These are phyloP conservation scores for Trichacis sp. DNA, from an alignment of 2,888 invertebrate species.

Conservation along the genomic window DNA sequence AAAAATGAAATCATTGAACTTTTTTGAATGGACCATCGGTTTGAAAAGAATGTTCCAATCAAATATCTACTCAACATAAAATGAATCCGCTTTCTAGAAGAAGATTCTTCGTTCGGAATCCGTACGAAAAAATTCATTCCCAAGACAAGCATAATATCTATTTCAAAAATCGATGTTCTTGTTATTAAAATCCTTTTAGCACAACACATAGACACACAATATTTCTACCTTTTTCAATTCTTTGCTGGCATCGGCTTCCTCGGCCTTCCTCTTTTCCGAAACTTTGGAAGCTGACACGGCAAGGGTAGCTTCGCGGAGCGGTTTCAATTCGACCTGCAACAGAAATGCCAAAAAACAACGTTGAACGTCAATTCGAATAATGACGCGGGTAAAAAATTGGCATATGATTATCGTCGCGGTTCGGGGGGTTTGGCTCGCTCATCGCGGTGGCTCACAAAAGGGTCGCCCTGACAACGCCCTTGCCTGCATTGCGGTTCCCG, in stretches of 20 bases:
- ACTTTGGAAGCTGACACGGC: slow-evolving; percentile 63
- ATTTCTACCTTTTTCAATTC: slow-evolving; percentile 84
- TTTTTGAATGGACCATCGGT: too few relatives aligned
- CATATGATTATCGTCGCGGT: slow-evolving; percentile 43
- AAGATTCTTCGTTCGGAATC: not conserved
- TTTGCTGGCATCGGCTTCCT: slow-evolving; percentile 84
- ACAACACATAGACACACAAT: too few relatives aligned
- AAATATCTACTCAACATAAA: too few relatives aligned
- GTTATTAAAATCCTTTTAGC: too few relatives aligned
- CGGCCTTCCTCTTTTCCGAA: slow-evolving; percentile 86
- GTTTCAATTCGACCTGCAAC: slow-evolving; percentile 66
- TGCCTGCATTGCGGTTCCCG: slow-evolving; percentile 65
- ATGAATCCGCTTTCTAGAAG: too few relatives aligned
- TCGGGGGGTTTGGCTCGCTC: slow-evolving; percentile 41
- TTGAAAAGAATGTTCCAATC: too few relatives aligned
- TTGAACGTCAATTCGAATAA: too few relatives aligned
- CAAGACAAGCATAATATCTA: too few relatives aligned
- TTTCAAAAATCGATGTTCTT: too few relatives aligned
- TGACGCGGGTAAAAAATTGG: slow-evolving; percentile 15
- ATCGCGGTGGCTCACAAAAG: slow-evolving; percentile 53
- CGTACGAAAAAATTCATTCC: too few relatives aligned
- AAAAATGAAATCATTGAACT: too few relatives aligned
- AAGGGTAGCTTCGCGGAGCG: slow-evolving; percentile 62
- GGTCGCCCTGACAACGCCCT: slow-evolving; percentile 68
- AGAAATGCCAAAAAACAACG: slow-evolving; percentile 15